phyloP scores from a whole-genome alignment of 2,113 vertebrate genomes.

The Callipepla californica region DNA sequence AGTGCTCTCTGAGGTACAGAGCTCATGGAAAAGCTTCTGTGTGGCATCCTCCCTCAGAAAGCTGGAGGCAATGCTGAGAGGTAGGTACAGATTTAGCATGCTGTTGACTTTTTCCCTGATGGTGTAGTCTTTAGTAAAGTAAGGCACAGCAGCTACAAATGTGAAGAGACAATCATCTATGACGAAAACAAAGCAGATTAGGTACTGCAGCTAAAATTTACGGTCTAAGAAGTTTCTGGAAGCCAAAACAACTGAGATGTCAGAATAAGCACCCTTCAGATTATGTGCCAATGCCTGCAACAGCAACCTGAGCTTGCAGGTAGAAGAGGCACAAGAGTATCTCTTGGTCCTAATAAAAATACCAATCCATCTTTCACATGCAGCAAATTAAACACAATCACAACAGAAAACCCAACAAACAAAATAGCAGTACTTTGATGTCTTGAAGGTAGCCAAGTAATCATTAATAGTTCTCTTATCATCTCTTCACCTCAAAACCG shows the following conservation, averaged over 20 bases:
- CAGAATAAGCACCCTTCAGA: background rate
- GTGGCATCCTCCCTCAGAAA: background rate
- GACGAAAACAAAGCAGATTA: constrained; percentile 4
- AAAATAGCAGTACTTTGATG: background rate
- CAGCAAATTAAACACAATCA: background rate
- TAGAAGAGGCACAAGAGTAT: background rate
- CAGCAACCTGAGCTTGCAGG: background rate
- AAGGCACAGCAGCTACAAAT: background rate
- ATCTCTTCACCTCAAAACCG: background rate
- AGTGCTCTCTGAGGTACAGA: background rate
- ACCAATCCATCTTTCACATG: background rate
- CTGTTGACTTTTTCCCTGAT: background rate
- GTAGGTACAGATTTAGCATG: background rate
- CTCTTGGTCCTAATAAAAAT: background rate
- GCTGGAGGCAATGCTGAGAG: background rate
- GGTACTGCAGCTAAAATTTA: background rate
- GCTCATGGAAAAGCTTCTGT: background rate
- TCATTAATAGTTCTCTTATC: background rate
- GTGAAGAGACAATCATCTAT: background rate
- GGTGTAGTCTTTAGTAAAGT: background rate
- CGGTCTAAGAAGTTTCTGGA: background rate
- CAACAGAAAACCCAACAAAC: background rate
- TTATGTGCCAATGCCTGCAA: background rate
- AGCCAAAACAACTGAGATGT: constrained; percentile 17
- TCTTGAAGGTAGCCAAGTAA: background rate